Percentiles rank a stretch among this genome's conserved stretches.
Evolutionary conservation across 2,113 vertebrate genomes (phyloP).

Genomic region (Marmota monax): DNA sequence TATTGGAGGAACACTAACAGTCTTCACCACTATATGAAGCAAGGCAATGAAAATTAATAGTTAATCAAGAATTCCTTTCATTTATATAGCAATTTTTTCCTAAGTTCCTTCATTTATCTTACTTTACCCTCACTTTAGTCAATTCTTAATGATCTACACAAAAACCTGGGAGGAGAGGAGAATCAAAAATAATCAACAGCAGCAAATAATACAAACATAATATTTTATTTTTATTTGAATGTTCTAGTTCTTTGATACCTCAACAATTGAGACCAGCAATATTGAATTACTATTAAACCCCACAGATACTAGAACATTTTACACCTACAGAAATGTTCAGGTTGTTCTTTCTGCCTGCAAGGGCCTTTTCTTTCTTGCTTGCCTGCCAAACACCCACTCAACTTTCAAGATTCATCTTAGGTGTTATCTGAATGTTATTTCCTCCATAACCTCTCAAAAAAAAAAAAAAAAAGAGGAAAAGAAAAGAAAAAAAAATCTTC

Average conservation of each 20-base stretch:
- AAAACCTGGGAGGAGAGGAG: neutral
- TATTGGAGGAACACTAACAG: neutral
- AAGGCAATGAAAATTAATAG: neutral
- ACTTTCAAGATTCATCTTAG: constrained; percentile 47
- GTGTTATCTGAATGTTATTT: neutral
- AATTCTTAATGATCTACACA: constrained; percentile 19
- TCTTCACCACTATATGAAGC: neutral
- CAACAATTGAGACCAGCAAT: neutral
- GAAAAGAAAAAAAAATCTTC: neutral
- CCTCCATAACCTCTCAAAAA: neutral
- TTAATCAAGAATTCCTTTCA: constrained; percentile 17
- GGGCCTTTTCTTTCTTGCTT: neutral
- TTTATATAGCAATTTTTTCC: constrained; percentile 25
- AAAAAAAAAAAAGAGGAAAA: no score
- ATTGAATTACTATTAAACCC: neutral
- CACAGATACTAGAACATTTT: neutral
- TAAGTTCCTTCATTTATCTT: constrained; percentile 34
- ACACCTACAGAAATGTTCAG: neutral
- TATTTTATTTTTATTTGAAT: constrained; percentile 61
- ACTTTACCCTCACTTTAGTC: neutral
- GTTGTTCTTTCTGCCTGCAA: neutral
- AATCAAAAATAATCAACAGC: constrained; percentile 23
- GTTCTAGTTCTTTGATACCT: constrained; percentile 5
- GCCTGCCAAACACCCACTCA: neutral
- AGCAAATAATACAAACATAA: constrained; percentile 32